Evolutionary conservation across 2,888 invertebrate species (phyloP), one percentile per base, ranked within the genome.

Genomic region (Camponotus fellah): DNA sequence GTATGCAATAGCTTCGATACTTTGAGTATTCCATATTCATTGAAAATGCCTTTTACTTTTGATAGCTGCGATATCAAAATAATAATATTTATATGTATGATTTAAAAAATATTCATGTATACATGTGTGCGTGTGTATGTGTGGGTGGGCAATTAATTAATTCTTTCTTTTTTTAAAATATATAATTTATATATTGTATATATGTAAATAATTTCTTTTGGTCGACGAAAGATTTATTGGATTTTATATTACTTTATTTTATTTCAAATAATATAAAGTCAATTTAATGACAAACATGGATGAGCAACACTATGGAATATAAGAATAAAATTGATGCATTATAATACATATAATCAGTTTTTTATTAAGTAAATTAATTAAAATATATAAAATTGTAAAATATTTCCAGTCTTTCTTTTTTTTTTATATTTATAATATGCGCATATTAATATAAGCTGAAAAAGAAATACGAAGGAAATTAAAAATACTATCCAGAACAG

Each of bases 1-100:
- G 14, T 49, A 9, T 49, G 46, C 58, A 69, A 46, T 60, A 46
- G 14, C 21, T 62, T 71, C 21, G 17, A 43, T 77, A 66, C n/a
- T 66, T 66, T 40, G 14, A 21, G 14, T 43, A 58, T 34, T 9
- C 10, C 37, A 34, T 62, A 53, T 32, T 6, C 26, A 60, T 34
- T 43, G 12, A 60, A 43, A 46, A 58, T 26, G 14, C 26, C 43
- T 60, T 60, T 17, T 17, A 43, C 6, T 74, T 43, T 74, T 62
- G 3, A 62, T 12, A 21, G 9, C 9, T 71, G 17, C n/a, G 26
- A 43, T 14, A 10, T 75, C 14, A 1, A 21, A 75, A 34, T 34
- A 62, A 34, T 34, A 12, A 62, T 12, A 74, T 40, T 62, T 21
- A 53, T 53, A 53, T n/a, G 49, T 17, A 53, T 6, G n/a, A n/a